Evolutionary conservation across 2,888 invertebrate species (phyloP).

Genomic region (Mesoligia furuncula): DNA sequence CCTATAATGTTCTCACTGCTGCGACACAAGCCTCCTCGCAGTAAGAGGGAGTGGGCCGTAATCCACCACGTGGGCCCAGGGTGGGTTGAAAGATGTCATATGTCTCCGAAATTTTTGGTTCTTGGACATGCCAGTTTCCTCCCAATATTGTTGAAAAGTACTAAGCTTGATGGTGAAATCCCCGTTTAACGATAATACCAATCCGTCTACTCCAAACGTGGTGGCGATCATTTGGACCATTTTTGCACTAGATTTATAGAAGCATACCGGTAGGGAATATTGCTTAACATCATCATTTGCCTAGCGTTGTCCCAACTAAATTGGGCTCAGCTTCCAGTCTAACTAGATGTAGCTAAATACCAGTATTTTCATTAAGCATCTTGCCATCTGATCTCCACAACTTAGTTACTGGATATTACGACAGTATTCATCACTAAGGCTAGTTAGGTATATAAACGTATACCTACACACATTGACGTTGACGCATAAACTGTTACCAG

Average conservation of each 20-base stretch:
- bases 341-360: not conserved
- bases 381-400: too few species aligned
- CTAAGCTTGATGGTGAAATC: not conserved
- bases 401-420: not conserved
- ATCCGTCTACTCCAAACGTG: not conserved
- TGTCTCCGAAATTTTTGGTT: not conserved
- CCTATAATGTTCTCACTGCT: not conserved
- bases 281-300: not conserved
- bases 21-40: not conserved
- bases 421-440: not conserved
- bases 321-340: not conserved
- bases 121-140: not conserved
- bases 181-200: not conserved
- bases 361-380: not conserved
- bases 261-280: not conserved
- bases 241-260: not conserved
- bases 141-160: not conserved
- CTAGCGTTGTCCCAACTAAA: not conserved
- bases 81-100: not conserved
- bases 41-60: not conserved
- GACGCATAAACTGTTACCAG: not conserved
- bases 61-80: not conserved
- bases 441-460: not conserved
- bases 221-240: not conserved
- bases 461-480: too few species aligned